Evolutionary conservation across 2,113 vertebrate genomes (phyloP), one percentile per base, ranked within the genome.

Genomic region (Otolemur garnettii): DNA sequence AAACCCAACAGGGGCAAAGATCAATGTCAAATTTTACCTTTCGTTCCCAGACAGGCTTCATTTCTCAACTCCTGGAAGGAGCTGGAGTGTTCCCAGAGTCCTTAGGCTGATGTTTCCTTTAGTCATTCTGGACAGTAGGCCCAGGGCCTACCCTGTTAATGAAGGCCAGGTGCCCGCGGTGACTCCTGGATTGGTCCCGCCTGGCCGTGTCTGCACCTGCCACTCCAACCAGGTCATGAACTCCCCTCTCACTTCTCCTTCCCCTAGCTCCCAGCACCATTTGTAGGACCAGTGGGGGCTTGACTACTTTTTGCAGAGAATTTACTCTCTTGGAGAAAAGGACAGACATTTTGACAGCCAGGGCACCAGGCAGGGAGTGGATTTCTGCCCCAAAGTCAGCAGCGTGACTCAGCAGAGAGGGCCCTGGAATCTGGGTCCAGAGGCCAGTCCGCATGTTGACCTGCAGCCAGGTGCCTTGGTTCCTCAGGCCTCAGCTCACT

Each of bases 221-320:
- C 2, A 2, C 57, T 71, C 4, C 1, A 1, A 22, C 55, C 1
- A 19, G 74, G 68, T 22, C 35, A 1, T 0, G 0, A 7, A 28
- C 24, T 60, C 33, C 57, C 0, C 0, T 12, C 33, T 45, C 12
- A 0, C 57, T 33, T 35, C 24, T 75, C 33, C 18, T 7, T 24
- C 21, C n/a, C 45, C 71, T 24, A 2, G 55, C 30, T 55, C 42
- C 71, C 18, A 14, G 53, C 2, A 2, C 2, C 17, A 2, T 30
- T 80, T 19, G 24, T 28, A 7, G 50, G 2, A 38, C 2, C 4
- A 53, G n/a, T 69, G 68, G 19, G 80, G 18, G 19, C 7, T 11
- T 22, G 1, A n/a, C 21, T 45, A 33, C 11, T 21, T 5, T 53
- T 22, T 42, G 17, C 10, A 4, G 30, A 71, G 87, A 11, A 21